These are phyloP conservation scores for Limosa lapponica DNA, from an alignment of 2,797 vertebrate species.

Conservation along the genomic window DNA sequence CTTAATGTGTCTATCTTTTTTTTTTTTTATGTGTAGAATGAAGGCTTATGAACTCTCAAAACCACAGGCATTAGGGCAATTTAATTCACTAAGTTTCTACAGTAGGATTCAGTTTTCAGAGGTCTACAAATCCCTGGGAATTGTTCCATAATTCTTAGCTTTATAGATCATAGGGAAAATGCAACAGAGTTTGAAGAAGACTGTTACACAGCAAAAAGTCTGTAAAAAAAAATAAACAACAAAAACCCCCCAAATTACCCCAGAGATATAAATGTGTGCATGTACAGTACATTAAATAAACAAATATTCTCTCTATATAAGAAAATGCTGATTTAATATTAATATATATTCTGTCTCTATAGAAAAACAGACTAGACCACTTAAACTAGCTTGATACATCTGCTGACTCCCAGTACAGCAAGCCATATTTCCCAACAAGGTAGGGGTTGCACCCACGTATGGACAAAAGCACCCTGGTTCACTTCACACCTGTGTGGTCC, in stretches of 20 bases:
- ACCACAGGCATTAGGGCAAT: not conserved
- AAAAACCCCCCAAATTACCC: not conserved
- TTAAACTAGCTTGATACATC: accelerated
- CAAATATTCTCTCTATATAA: not conserved
- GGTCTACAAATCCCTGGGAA: not conserved
- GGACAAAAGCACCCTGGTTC: not conserved
- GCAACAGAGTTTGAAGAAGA: not conserved
- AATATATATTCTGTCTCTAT: not conserved
- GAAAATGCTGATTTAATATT: not conserved
- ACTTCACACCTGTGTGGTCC: not conserved
- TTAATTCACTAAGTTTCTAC: not conserved
- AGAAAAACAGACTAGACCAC: not conserved
- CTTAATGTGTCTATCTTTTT: not conserved
- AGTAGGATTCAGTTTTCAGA: not conserved
- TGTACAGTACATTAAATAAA: not conserved
- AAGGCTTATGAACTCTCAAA: slow-evolving; percentile 9
- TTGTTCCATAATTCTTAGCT: not conserved
- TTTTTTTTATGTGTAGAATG: not conserved
- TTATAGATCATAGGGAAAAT: not conserved
- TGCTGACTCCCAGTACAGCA: not conserved
- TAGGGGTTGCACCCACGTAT: accelerated
- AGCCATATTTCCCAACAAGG: not conserved
- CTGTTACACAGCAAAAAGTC: not conserved
- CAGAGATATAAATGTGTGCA: not conserved
- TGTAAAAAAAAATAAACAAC: not conserved